phyloP scores from a whole-genome alignment of 2,797 vertebrate genomes.

The Nothura maculosa region DNA sequence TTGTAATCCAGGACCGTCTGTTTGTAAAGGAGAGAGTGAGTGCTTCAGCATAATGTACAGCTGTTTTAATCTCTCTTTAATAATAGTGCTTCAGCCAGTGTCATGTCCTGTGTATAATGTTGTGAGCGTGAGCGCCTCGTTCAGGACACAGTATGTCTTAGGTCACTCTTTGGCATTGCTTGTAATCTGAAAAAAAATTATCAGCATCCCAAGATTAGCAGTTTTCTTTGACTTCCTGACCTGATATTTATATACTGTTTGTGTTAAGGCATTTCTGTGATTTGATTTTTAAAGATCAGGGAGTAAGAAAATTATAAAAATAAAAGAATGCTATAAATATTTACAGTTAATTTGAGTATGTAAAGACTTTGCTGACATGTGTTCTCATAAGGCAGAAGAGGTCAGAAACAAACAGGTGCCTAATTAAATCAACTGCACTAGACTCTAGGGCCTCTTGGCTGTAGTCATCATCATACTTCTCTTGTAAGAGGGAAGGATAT shows the following conservation, averaged over 20 bases:
- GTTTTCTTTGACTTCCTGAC: not conserved
- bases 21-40: slow-evolving; percentile 89
- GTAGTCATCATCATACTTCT: not conserved
- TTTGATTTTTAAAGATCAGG: not conserved
- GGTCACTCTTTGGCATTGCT: slow-evolving; percentile 40
- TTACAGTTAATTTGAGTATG: slow-evolving; percentile 57
- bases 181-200: slow-evolving; percentile 8
- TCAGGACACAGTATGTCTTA: not conserved
- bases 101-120: slow-evolving; percentile 84
- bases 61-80: slow-evolving; percentile 98
- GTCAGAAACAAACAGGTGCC: slow-evolving; percentile 68
- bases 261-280: not conserved
- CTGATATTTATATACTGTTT: not conserved
- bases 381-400: slow-evolving; percentile 49
- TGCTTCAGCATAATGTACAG: slow-evolving; percentile 95
- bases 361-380: slow-evolving; percentile 57
- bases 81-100: slow-evolving; percentile 89
- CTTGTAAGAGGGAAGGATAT: not conserved
- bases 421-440: slow-evolving; percentile 52
- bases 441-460: slow-evolving; percentile 25
- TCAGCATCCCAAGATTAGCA: not conserved
- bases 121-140: slow-evolving; percentile 53
- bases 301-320: slow-evolving; percentile 3
- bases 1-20: slow-evolving; percentile 95
- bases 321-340: slow-evolving; percentile 25